These are phyloP conservation scores for Apodemus speciosus DNA, from an alignment of 2,113 vertebrate genomes.

Conservation along the genomic window DNA sequence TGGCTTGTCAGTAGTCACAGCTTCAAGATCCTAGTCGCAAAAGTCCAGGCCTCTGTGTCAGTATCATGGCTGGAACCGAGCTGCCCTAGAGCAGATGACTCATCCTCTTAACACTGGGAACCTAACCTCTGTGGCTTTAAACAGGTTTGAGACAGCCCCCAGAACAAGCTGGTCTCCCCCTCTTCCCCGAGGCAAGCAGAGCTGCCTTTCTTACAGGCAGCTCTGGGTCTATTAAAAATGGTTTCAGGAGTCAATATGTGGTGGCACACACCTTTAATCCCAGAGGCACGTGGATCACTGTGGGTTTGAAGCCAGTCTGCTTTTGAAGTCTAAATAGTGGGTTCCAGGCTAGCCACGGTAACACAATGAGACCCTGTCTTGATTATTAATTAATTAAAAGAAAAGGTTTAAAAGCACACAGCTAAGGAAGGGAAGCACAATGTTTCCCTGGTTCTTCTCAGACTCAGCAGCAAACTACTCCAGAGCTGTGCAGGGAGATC, in stretches of 20 bases:
- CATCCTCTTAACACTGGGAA: background rate
- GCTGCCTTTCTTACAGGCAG: background rate
- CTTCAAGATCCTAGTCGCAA: background rate
- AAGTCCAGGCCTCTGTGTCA: background rate
- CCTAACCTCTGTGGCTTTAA: background rate
- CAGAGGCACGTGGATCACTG: background rate
- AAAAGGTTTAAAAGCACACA: background rate
- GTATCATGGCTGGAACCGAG: background rate
- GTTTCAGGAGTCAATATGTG: background rate
- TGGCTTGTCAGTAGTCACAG: background rate
- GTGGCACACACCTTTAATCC: background rate
- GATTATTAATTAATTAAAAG: background rate
- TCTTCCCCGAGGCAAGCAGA: no score
- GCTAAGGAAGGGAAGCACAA: background rate
- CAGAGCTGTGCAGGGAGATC: background rate
- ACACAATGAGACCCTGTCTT: background rate
- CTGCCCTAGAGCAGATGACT: background rate
- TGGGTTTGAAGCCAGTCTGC: background rate
- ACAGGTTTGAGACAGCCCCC: background rate
- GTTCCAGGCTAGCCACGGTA: background rate
- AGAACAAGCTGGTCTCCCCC: background rate
- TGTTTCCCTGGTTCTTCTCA: no score
- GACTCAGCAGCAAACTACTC: background rate
- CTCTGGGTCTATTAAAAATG: background rate
- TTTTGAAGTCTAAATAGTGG: background rate